Percentiles rank a stretch among this genome's conserved stretches.
Conservation (phyloP, 2,797 vertebrate genomes). For the Mionectes olivaceus region DNA sequence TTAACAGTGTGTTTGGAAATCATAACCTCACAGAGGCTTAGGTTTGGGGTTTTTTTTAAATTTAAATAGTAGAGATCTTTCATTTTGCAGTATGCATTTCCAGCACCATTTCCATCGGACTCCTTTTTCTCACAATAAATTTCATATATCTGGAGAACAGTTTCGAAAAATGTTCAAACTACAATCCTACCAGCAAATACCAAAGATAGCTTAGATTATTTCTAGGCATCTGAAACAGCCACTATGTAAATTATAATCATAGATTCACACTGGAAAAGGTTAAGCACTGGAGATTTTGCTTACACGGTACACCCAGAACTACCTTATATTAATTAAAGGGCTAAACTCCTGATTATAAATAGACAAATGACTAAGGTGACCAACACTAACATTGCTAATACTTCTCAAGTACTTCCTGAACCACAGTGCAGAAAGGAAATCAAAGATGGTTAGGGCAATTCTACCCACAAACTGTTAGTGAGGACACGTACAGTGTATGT, state of each 20-base stretch:
- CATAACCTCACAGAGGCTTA: background rate
- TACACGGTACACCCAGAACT: background rate
- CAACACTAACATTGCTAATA: background rate
- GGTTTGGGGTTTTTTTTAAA: background rate
- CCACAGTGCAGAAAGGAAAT: background rate
- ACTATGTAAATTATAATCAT: background rate
- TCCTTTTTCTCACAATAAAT: background rate
- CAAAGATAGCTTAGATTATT: background rate
- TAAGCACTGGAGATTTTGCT: background rate
- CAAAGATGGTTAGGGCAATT: background rate
- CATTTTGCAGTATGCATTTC: background rate
- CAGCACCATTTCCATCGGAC: too few relatives aligned
- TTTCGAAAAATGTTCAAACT: background rate
- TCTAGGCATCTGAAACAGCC: background rate
- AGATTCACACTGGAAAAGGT: background rate
- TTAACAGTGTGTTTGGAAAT: background rate
- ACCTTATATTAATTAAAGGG: background rate
- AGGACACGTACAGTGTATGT: background rate
- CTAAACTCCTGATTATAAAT: background rate
- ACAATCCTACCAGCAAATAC: background rate
- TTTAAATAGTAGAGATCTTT: background rate
- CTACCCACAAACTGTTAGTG: background rate
- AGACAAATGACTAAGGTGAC: background rate
- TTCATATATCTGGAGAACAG: background rate
- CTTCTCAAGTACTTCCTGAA: background rate